Evolutionary conservation across 1,140 invertebrate genomes (phyloP).

Genomic region (Eriosoma lanigerum): DNA sequence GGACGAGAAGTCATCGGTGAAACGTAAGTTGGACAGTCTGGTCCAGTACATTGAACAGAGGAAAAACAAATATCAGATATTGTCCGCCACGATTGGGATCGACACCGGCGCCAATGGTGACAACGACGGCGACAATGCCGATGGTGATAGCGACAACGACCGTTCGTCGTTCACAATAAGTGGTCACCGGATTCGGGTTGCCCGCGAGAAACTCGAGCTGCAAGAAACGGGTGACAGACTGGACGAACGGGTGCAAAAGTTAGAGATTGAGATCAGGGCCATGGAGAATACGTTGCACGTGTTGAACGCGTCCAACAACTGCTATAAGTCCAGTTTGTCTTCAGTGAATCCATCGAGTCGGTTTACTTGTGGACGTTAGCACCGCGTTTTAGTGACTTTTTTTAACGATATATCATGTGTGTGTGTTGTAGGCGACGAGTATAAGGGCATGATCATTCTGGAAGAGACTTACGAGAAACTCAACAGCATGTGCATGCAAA

Average conservation of each 20-base stretch:
- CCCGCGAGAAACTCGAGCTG: slow-evolving; percentile 69
- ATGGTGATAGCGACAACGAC: background rate
- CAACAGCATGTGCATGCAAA: background rate
- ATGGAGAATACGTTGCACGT: slow-evolving; percentile 74
- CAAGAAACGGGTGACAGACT: slow-evolving; percentile 68
- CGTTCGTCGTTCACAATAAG: background rate
- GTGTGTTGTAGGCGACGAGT: slow-evolving; percentile 17
- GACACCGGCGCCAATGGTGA: background rate
- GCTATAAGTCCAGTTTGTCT: slow-evolving; percentile 54
- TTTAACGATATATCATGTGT: background rate
- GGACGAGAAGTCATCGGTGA: slow-evolving; percentile 2
- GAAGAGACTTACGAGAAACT: slow-evolving; percentile 11
- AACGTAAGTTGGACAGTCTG: slow-evolving; percentile 2
- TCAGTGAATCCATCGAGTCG: slow-evolving; percentile 54
- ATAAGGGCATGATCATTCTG: slow-evolving; percentile 8
- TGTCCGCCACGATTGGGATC: background rate
- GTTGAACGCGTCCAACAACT: slow-evolving; percentile 66
- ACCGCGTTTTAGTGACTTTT: background rate
- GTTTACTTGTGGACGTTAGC: background rate
- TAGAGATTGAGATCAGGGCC: slow-evolving; percentile 71
- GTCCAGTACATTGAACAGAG: slow-evolving; percentile 5
- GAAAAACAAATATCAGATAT: background rate
- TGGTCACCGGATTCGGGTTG: slow-evolving; percentile 56
- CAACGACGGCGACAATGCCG: background rate
- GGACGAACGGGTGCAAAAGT: slow-evolving; percentile 67